Base-by-base conservation (phyloP, 2,888 invertebrate species). In the Bugulina stolonifera region DNA sequence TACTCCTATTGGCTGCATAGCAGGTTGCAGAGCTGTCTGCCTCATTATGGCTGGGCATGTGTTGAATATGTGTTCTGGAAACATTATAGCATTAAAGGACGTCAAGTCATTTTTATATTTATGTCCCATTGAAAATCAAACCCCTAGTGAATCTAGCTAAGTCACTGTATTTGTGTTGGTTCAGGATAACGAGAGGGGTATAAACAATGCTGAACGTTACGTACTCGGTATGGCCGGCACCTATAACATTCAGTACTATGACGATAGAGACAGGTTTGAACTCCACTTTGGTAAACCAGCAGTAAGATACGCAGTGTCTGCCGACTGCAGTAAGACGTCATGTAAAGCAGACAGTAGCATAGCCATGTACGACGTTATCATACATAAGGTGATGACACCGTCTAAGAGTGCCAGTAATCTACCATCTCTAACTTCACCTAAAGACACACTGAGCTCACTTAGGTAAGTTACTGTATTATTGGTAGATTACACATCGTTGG, bases 351-450 rank as follows among this genome's bases (percentile, higher is more conserved):
- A 27, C 27, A 27, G 34, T 27, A 64, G 64, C 32, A 64, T 64
- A 32, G 64, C 64, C 27, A 64, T 64, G 64, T 64, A 64, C 27
- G 64, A 64, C 32, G 64, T 64, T 32, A 64, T 64, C 32, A 64
- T 64, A 32, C 64, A 64, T n/a, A 64, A 64, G 32, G 64, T 64
- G 25, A 64, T 64, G 64, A 32, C 64, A 14, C 64, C 64, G 2
- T 64, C 29, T 27, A 64, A 64, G 64, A 64, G 64, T 34, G 34
- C 32, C 34, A 32, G 27, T 14, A 64, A 34, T n/a, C 64, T 64
- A 10, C 27, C 64, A 27, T 27, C 64, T 14, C 64, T 64, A 10
- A n/a, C 32, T 2, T 14, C 27, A 14, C 34, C 64, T 27, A 32
- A 32, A 10, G 18, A 64, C n/a, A 3, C 14, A 29, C 2, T 14